Base-by-base conservation (phyloP, 1,140 invertebrate genomes). In the Oncopeltus fasciatus region DNA sequence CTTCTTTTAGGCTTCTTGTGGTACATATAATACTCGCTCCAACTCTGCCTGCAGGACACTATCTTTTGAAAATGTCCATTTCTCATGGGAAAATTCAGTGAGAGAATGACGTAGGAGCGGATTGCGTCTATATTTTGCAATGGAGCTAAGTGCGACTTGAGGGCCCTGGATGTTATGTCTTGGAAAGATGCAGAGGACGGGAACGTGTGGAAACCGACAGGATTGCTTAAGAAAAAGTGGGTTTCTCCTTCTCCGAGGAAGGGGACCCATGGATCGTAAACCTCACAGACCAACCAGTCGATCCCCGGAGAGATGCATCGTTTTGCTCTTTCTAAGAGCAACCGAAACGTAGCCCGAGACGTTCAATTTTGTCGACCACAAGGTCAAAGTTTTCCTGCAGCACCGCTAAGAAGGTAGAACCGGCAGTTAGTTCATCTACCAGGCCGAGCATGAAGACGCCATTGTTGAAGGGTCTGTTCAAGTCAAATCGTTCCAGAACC, bases 91-190 rank as follows among this genome's bases (percentile, higher is more conserved):
- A 73, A 75, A 57, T 69, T 66, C 0, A 74, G 47, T 2, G 66
- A 49, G 0, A 74, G 70, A 28, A 72, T n/a, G 0, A 75, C 62
- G 53, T 73, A 75, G 0, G 69, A 71, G 1, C 62, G 68, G 8
- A 71, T 9, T 0, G 70, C 69, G 43, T 75, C 71, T 8, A 74
- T 43, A 11, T 18, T 9, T 64, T 75, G 72, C 72, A 74, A 74
- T 0, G 72, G 72, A 1, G 72, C 70, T 0, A 74, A 69, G 0
- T 68, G 56, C 0, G 68, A 69, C 0, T 14, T 3, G 57, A 71
- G 2, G 2, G 38, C 58, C 14, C 24, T 27, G 4, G 20, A 2
- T 3, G 5, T 26, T 57, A 70, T 57, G 0, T 51, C 38, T 0
- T 60, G 56, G 0, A 72, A 58, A 9, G 67, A 65, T 0, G 53